A percentile compares a stretch with the other conserved stretches of the same genome.
Evolutionary conservation across 2,113 vertebrate genomes (phyloP).

Genomic region (Myxocyprinus asiaticus): DNA sequence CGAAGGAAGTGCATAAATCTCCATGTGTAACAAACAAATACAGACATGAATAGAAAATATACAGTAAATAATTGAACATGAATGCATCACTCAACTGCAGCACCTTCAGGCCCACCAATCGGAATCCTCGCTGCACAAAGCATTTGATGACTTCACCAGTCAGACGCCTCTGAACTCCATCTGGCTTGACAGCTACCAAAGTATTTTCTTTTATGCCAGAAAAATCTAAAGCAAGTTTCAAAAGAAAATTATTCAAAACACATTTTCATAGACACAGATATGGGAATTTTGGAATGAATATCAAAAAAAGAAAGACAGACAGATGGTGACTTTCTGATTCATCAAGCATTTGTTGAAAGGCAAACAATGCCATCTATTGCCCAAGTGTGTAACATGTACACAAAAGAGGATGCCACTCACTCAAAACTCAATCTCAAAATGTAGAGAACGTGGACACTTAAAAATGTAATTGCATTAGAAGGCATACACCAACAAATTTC

Average conservation of each 20-base stretch:
- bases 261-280: not conserved
- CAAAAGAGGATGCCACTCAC: too few species aligned
- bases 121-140: conserved; percentile 90
- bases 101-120: conserved; percentile 91
- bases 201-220: conserved; percentile 78
- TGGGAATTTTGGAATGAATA: too few species aligned
- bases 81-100: conserved; percentile 78
- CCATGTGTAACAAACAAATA: too few species aligned
- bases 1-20: not conserved
- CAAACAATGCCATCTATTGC: too few species aligned
- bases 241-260: not conserved
- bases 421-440: too few species aligned
- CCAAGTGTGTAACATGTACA: too few species aligned
- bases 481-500: too few species aligned
- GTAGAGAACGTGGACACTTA: too few species aligned
- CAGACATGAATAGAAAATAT: not conserved
- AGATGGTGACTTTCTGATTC: too few species aligned
- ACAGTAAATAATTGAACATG: not conserved
- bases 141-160: conserved; percentile 86
- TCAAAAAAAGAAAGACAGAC: too few species aligned
- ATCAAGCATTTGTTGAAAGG: too few species aligned
- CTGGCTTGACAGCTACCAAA: conserved; percentile 88
- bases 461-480: too few species aligned
- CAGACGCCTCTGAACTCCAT: conserved; percentile 88
- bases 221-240: conserved; percentile 43